These are phyloP conservation scores for Puntigrus tetrazona DNA, from an alignment of 2,113 vertebrate species.

Conservation along the genomic window DNA sequence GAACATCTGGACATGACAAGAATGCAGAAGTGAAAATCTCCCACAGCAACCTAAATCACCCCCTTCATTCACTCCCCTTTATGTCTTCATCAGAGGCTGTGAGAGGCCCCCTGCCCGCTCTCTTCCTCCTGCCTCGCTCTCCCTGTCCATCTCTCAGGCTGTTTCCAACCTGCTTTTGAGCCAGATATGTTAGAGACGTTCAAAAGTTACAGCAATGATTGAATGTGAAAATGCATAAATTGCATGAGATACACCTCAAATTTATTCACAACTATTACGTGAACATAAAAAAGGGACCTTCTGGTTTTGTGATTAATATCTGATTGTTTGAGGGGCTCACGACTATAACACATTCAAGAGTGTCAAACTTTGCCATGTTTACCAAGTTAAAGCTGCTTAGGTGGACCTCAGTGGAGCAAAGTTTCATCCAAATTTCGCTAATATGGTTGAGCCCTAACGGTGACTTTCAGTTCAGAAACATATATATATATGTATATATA, in stretches of 20 bases:
- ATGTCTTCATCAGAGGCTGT: constrained; percentile 39
- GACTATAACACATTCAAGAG: background rate
- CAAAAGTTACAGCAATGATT: background rate
- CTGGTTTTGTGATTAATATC: background rate
- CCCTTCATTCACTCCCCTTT: constrained; percentile 29
- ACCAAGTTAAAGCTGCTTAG: background rate
- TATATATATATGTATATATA: background rate
- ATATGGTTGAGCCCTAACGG: background rate
- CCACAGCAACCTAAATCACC: background rate
- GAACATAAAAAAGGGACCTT: background rate
- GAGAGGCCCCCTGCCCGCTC: constrained; percentile 25
- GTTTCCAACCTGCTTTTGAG: background rate
- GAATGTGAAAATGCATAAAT: background rate
- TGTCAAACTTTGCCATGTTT: background rate
- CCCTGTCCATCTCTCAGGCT: constrained; percentile 34
- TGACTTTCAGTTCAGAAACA: constrained; percentile 5
- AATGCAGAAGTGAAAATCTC: constrained; percentile 47
- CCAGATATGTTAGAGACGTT: background rate
- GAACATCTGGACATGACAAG: constrained; percentile 41
- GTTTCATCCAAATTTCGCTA: background rate
- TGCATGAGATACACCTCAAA: background rate
- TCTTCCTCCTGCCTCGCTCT: background rate
- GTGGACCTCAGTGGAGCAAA: background rate
- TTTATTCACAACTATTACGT: background rate
- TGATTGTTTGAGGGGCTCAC: background rate